A percentile compares a stretch with the other conserved stretches of the same genome.
These are phyloP conservation scores for Muscidifurax raptorellus DNA, from an alignment of 1,140 invertebrate species.

Conservation along the genomic window DNA sequence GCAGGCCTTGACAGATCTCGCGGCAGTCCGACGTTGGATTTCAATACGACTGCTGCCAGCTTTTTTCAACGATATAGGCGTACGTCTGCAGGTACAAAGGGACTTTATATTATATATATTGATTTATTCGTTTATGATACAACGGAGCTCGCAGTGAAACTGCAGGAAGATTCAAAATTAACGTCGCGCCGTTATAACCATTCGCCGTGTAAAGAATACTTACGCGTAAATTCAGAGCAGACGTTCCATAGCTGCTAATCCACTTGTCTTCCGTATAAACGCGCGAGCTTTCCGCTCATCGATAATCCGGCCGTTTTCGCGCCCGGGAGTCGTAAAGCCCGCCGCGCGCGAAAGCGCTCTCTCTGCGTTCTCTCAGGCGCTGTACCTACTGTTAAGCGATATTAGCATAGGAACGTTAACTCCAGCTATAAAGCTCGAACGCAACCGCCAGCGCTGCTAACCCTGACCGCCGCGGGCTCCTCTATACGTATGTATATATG, in stretches of 20 bases:
- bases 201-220: no score
- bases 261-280: conserved; percentile 6
- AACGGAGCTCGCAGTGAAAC: no score
- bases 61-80: no score
- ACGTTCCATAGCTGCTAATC: conserved; percentile 10
- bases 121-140: no score
- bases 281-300: conserved; percentile 22
- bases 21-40: not conserved
- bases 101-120: no score
- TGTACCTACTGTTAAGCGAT: conserved; percentile 50
- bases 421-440: conserved; percentile 57
- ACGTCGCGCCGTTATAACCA: no score
- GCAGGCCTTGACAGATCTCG: not conserved
- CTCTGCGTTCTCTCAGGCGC: conserved; percentile 37
- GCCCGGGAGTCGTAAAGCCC: conserved; percentile 26
- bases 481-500: not conserved
- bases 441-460: conserved; percentile 32
- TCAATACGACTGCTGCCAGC: not conserved
- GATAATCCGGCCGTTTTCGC: conserved; percentile 34
- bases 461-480: conserved; percentile 30
- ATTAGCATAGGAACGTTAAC: conserved; percentile 56
- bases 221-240: not conserved
- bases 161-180: no score
- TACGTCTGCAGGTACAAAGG: no score
- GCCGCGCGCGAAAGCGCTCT: conserved; percentile 8